Percentiles rank a stretch among this genome's conserved stretches.
phyloP scores from a whole-genome alignment of 2,113 vertebrate species.

The Neolamprologus caudopunctatus region DNA sequence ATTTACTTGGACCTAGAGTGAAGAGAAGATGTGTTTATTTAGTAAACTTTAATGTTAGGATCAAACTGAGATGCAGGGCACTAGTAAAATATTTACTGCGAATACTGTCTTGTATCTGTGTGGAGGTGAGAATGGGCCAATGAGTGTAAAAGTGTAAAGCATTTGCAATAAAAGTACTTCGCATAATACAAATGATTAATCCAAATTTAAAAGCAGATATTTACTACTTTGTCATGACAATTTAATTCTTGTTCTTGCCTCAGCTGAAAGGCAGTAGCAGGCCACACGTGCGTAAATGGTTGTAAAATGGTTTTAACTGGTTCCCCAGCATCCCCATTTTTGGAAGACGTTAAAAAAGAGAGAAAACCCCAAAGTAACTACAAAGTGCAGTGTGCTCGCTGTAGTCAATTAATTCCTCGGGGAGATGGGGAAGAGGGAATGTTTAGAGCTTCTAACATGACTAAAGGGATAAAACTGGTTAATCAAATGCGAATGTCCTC shows the following conservation, averaged over 20 bases:
- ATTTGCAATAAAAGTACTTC: neutral
- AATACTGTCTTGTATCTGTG: neutral
- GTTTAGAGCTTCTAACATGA: slow-evolving; percentile 7
- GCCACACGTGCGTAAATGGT: neutral
- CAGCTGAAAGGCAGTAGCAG: neutral
- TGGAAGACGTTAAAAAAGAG: neutral
- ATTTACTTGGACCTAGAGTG: neutral
- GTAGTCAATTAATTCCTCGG: neutral
- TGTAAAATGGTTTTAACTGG: neutral
- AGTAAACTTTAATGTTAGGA: neutral
- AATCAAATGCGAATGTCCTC: slow-evolving; percentile 1
- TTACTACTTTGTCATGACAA: neutral
- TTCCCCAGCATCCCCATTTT: neutral
- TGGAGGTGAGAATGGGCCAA: neutral
- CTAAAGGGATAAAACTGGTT: slow-evolving; percentile 1
- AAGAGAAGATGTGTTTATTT: neutral
- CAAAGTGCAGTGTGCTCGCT: neutral
- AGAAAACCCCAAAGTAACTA: neutral
- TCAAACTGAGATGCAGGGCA: neutral
- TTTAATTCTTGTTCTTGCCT: neutral
- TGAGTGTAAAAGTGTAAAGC: neutral
- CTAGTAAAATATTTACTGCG: neutral
- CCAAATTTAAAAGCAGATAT: neutral
- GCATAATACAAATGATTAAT: neutral
- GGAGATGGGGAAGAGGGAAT: neutral